These are phyloP conservation scores for Drosophila willistoni DNA, from an alignment of 1,140 invertebrate genomes.

Conservation along the genomic window DNA sequence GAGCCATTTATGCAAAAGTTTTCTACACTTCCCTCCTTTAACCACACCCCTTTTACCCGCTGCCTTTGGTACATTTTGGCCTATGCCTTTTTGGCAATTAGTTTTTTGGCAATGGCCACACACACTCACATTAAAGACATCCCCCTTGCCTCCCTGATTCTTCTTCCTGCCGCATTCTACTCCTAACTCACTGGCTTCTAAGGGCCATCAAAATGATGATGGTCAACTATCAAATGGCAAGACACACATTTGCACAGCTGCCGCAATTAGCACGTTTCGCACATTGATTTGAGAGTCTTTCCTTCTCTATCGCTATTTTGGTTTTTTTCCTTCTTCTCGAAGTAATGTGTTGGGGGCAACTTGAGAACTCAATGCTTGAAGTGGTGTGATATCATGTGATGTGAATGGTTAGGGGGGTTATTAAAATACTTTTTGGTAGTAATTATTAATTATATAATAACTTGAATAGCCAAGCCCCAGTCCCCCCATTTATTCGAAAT, in stretches of 20 bases:
- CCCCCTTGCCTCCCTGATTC: neutral
- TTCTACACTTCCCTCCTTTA: conserved; percentile 15
- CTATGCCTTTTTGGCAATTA: conserved; percentile 60
- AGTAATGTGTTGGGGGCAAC: conserved; percentile 30
- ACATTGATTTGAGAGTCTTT: conserved; percentile 65
- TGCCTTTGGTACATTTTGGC: conserved; percentile 10
- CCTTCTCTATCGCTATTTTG: neutral
- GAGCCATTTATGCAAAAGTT: conserved; percentile 76
- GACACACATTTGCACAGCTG: conserved; percentile 78
- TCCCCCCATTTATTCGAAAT: conserved; percentile 35
- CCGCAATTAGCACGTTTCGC: conserved; percentile 79
- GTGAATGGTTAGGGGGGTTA: conserved; percentile 34
- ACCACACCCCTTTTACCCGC: conserved; percentile 11
- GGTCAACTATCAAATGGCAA: conserved; percentile 76
- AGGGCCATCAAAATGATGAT: conserved; percentile 74
- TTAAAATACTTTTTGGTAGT: conserved; percentile 65
- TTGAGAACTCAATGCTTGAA: conserved; percentile 32
- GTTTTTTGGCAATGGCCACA: conserved; percentile 41
- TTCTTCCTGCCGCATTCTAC: neutral
- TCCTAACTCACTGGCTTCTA: conserved; percentile 4
- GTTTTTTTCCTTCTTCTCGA: neutral
- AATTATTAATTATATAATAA: conserved; percentile 80
- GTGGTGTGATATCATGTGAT: conserved; percentile 34
- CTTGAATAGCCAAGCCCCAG: conserved; percentile 35
- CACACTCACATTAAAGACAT: conserved; percentile 58